These are phyloP conservation scores for Acanthochromis polyacanthus DNA, from an alignment of 2,113 vertebrate genomes.

Conservation along the genomic window DNA sequence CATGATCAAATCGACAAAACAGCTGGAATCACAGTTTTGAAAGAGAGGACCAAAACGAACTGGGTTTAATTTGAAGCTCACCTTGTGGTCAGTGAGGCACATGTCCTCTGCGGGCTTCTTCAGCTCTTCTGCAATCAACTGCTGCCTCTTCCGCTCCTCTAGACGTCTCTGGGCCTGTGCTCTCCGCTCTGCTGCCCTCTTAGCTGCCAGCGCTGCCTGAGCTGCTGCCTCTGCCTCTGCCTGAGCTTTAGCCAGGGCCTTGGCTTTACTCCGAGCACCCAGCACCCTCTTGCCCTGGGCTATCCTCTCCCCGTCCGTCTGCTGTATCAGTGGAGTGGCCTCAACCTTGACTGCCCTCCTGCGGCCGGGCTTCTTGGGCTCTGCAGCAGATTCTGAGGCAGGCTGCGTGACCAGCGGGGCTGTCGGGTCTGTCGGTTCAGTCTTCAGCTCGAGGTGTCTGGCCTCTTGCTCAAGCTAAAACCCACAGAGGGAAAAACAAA, in stretches of 20 bases:
- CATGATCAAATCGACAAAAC: conserved; percentile 2
- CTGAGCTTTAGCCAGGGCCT: conserved; percentile 88
- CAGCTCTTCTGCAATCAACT: conserved; percentile 94
- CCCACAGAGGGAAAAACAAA: not conserved
- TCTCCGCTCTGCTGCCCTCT: conserved; percentile 87
- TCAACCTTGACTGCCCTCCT: conserved; percentile 72
- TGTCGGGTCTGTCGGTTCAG: conserved; percentile 42
- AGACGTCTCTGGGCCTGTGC: conserved; percentile 87
- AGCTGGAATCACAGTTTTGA: not conserved
- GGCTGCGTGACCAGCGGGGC: conserved; percentile 36
- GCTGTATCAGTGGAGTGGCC: conserved; percentile 43
- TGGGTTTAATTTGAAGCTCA: conserved; percentile 52
- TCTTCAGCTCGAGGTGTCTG: conserved; percentile 48
- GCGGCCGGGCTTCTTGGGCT: conserved; percentile 79
- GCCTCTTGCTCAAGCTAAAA: conserved; percentile 83
- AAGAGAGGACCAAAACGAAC: rapidly evolving
- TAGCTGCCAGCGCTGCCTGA: conserved; percentile 77
- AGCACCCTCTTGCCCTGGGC: conserved; percentile 78
- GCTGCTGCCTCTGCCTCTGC: conserved; percentile 85
- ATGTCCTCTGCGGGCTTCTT: conserved; percentile 97
- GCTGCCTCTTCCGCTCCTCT: conserved; percentile 93
- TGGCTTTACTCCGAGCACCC: conserved; percentile 86
- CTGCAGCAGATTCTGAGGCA: conserved; percentile 35
- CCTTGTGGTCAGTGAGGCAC: conserved; percentile 95
- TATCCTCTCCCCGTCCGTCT: conserved; percentile 74